Evolutionary conservation across 2,888 invertebrate species (phyloP).

Genomic region (Lordiphosa andalusiaca): DNA sequence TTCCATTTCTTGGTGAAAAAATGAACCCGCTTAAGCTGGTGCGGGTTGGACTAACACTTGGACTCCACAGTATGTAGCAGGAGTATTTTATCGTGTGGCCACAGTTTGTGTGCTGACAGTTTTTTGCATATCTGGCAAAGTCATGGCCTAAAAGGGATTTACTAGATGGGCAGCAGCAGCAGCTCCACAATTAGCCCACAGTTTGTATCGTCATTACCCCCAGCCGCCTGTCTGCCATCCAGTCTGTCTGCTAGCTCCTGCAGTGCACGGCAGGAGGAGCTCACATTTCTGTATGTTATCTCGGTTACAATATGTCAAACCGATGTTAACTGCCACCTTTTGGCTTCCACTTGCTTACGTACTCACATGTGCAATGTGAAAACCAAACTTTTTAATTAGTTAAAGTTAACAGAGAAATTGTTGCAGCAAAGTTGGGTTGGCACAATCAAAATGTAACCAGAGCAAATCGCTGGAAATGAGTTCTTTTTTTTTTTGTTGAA

Average conservation of each 20-base stretch:
- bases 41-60: slow-evolving; percentile 14
- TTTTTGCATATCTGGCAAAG: slow-evolving; percentile 33
- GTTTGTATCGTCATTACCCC: background rate
- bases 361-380: background rate
- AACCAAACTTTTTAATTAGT: slow-evolving; percentile 35
- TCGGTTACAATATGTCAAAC: background rate
- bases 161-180: slow-evolving; percentile 17
- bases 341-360: background rate
- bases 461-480: slow-evolving; percentile 6
- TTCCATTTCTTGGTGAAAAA: slow-evolving; percentile 11
- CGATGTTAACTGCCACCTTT: background rate
- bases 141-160: slow-evolving; percentile 41
- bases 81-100: slow-evolving; percentile 41
- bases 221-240: slow-evolving; percentile 17
- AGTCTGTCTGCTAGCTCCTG: slow-evolving; percentile 37
- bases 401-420: slow-evolving; percentile 18
- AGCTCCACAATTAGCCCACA: slow-evolving; percentile 45
- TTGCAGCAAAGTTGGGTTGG: background rate
- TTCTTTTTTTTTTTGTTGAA: slow-evolving; percentile 3
- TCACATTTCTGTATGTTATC: slow-evolving; percentile 31
- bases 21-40: slow-evolving; percentile 14
- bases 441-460: background rate
- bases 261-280: slow-evolving; percentile 38
- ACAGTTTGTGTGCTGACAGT: slow-evolving; percentile 29
- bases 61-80: background rate